Percentiles rank a stretch among this genome's conserved stretches.
Conservation (phyloP, 2,113 vertebrate species). For the Scomber scombrus region DNA sequence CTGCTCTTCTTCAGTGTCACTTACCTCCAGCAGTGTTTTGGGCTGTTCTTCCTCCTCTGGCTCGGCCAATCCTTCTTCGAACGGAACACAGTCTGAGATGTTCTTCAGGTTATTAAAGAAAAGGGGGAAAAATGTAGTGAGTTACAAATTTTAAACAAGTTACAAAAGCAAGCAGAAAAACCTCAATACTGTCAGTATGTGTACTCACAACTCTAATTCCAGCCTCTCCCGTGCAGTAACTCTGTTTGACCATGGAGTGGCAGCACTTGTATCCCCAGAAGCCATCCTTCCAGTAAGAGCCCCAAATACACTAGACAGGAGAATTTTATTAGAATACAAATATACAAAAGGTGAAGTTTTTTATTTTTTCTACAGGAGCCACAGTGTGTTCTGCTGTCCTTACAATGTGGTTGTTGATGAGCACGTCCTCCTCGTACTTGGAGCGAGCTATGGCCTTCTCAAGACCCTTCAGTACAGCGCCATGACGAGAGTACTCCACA, state of each 20-base stretch:
- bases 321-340: background rate
- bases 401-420: constrained; percentile 95
- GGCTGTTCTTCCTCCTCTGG: constrained; percentile 82
- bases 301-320: constrained; percentile 93
- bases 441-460: constrained; percentile 96
- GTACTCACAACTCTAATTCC: constrained; percentile 90
- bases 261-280: constrained; percentile 98
- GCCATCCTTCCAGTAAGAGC: constrained; percentile 96
- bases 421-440: constrained; percentile 97
- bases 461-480: constrained; percentile 95
- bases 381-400: constrained; percentile 47
- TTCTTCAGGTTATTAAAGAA: constrained; percentile 42
- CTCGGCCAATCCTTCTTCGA: constrained; percentile 83
- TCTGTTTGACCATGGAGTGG: constrained; percentile 96
- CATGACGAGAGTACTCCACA: constrained; percentile 96
- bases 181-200: background rate
- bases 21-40: constrained; percentile 92
- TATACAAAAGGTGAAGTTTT: background rate
- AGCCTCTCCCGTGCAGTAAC: constrained; percentile 95
- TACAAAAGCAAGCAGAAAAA: background rate
- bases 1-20: background rate
- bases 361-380: too few relatives aligned
- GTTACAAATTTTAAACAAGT: background rate
- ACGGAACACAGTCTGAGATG: constrained; percentile 75
- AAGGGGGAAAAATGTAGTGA: background rate